Evolutionary conservation across 1,140 invertebrate species (phyloP).

Genomic region (Polypedilum vanderplanki): DNA sequence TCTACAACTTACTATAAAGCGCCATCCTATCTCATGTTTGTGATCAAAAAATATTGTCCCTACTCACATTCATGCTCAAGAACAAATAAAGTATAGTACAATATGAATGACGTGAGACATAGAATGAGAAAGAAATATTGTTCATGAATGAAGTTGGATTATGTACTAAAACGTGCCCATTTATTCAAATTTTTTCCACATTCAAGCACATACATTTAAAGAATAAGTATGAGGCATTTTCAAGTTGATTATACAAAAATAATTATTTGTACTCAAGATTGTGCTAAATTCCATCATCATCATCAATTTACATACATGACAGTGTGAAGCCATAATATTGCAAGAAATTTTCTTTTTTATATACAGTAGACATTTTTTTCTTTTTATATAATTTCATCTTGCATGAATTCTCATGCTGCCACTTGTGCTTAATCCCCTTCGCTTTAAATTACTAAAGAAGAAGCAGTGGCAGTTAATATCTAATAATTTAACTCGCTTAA

Average conservation of each 20-base stretch:
- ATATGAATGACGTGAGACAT: no score
- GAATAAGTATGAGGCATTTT: not conserved
- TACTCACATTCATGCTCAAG: no score
- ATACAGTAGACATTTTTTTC: not conserved
- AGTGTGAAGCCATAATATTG: not conserved
- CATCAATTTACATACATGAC: not conserved
- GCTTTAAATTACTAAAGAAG: not conserved
- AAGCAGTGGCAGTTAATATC: not conserved
- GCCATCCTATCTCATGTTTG: no score
- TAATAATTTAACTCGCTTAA: not conserved
- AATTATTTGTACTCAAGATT: slow-evolving; percentile 14
- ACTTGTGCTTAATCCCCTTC: slow-evolving; percentile 3
- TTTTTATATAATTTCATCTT: not conserved
- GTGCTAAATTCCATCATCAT: not conserved
- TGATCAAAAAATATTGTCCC: no score
- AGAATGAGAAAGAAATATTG: no score
- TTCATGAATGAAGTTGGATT: no score
- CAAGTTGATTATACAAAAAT: not conserved
- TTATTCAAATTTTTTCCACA: no score
- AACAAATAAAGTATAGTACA: no score
- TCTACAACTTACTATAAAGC: no score
- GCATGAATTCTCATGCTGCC: slow-evolving; percentile 3
- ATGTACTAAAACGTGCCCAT: no score
- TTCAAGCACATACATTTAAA: no score
- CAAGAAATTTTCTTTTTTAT: not conserved